Evolutionary conservation across 37 sponge, comb jelly and placozoan species (phyloP).

Genomic region (Amphimedon queenslandica): DNA sequence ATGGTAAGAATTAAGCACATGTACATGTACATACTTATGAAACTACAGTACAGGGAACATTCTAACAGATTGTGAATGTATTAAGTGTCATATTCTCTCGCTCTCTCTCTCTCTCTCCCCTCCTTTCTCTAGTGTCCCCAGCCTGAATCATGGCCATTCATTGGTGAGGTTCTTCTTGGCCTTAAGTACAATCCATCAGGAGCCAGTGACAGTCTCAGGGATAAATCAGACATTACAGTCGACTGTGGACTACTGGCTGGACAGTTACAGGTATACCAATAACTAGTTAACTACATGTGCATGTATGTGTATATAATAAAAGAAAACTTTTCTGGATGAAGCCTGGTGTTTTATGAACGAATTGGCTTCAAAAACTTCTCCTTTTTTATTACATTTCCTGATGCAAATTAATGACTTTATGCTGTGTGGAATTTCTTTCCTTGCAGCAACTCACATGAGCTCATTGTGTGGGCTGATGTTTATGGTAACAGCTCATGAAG

Average conservation of each 20-base stretch:
- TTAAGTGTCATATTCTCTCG: background rate
- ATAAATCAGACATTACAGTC: background rate
- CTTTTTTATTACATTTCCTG: no score
- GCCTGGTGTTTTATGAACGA: no score
- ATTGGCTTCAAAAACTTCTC: no score
- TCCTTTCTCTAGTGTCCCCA: background rate
- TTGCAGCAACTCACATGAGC: no score
- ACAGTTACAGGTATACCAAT: slow-evolving; percentile 31
- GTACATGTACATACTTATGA: background rate
- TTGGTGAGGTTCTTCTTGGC: slow-evolving; percentile 60
- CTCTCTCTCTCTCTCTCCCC: background rate
- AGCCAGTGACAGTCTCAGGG: background rate
- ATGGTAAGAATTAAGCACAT: slow-evolving; percentile 36
- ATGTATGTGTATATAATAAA: no score
- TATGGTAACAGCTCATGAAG: no score
- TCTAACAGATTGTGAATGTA: background rate
- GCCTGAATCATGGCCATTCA: slow-evolving; percentile 18
- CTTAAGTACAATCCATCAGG: slow-evolving; percentile 28
- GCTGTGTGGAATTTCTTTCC: no score
- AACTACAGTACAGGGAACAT: no score
- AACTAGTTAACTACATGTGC: background rate
- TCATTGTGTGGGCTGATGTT: no score
- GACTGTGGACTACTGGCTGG: slow-evolving; percentile 13
- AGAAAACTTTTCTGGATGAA: no score
- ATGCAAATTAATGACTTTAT: no score